phyloP scores from a whole-genome alignment of 2,888 invertebrate species.

The Synergus laeviventris region DNA sequence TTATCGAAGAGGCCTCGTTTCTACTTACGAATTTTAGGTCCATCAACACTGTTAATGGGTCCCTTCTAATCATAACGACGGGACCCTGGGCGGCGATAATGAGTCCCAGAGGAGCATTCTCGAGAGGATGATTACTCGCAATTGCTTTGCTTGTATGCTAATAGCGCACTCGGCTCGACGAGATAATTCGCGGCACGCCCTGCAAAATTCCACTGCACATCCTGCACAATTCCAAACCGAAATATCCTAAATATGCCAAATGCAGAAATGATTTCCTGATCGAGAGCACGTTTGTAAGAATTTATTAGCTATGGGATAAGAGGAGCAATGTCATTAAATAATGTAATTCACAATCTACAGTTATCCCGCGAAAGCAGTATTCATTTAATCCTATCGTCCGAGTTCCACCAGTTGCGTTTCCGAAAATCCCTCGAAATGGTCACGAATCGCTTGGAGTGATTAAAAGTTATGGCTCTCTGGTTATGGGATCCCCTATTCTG shows the following conservation, averaged over 20 bases:
- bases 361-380: constrained; percentile 46
- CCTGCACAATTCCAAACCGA: not conserved
- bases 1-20: constrained; percentile 2
- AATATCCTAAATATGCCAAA: not conserved
- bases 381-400: constrained; percentile 44
- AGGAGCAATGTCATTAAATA: not conserved
- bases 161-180: constrained; percentile 12
- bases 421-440: constrained; percentile 36
- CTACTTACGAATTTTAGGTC: not conserved
- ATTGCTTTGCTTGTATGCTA: constrained; percentile 29
- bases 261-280: not conserved
- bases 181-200: constrained; percentile 25
- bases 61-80: constrained; percentile 19
- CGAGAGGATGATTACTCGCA: constrained; percentile 16
- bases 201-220: not conserved
- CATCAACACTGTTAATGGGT: constrained; percentile 24
- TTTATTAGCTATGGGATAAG: not conserved
- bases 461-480: not conserved
- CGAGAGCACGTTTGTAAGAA: not conserved
- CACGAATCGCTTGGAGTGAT: not conserved
- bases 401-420: constrained; percentile 44
- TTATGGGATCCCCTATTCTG: not conserved
- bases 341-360: constrained; percentile 38
- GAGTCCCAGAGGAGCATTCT: not conserved
- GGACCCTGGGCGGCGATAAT: constrained; percentile 15